A percentile compares a stretch with the other conserved stretches of the same genome.
Evolutionary conservation across 2,113 vertebrate species (phyloP).

Genomic region (Syngnathoides biaculeatus): DNA sequence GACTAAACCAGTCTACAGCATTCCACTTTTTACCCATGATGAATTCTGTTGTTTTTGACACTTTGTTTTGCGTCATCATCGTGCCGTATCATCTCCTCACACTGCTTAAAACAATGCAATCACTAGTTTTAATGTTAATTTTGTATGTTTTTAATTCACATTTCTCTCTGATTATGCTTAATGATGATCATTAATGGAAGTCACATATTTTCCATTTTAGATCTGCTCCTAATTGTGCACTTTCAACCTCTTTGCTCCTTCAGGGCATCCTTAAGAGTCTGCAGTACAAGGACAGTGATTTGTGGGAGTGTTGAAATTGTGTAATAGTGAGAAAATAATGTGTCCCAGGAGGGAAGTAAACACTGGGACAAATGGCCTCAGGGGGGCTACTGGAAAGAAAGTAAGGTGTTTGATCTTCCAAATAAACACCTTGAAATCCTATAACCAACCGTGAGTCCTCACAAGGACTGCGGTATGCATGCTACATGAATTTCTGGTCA

Average conservation of each 20-base stretch:
- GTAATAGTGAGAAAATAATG: slow-evolving; percentile 47
- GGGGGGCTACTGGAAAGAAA: slow-evolving; percentile 17
- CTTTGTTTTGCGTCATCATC: no score
- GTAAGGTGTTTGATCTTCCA: slow-evolving; percentile 31
- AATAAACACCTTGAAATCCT: slow-evolving; percentile 44
- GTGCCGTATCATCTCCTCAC: no score
- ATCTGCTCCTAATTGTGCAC: slow-evolving; percentile 27
- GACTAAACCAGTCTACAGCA: no score
- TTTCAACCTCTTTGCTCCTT: slow-evolving; percentile 38
- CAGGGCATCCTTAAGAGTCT: slow-evolving; percentile 13
- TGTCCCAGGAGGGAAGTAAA: slow-evolving; percentile 29
- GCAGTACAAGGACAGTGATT: slow-evolving; percentile 22
- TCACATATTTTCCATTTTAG: slow-evolving; percentile 55
- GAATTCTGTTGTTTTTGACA: no score
- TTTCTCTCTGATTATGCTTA: slow-evolving; percentile 24
- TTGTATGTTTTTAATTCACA: slow-evolving; percentile 17
- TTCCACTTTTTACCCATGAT: no score
- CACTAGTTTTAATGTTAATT: neutral
- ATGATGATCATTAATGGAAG: slow-evolving; percentile 44
- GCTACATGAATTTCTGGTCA: slow-evolving; percentile 10
- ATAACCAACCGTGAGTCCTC: slow-evolving; percentile 27
- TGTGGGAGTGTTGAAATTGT: slow-evolving; percentile 48
- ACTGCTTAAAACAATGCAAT: no score
- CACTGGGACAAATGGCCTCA: slow-evolving; percentile 18
- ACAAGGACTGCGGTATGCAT: slow-evolving; percentile 9